Conservation (phyloP, 2,113 vertebrate genomes). For the Syngnathoides biaculeatus region DNA sequence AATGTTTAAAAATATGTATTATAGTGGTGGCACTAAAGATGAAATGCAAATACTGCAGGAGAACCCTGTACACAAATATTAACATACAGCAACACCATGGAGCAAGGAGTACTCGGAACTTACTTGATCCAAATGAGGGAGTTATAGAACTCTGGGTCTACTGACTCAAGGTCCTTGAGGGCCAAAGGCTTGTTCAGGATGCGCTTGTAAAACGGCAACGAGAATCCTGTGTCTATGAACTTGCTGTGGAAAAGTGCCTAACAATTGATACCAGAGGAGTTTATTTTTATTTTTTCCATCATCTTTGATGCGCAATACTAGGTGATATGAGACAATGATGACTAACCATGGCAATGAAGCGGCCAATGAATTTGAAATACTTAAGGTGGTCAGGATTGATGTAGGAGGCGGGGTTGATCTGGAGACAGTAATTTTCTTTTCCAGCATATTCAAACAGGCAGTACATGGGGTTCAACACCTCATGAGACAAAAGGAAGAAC, state of each 20-base stretch:
- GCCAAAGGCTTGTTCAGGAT: slow-evolving; percentile 92
- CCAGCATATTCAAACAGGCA: slow-evolving; percentile 99
- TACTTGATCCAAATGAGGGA: slow-evolving; percentile 99
- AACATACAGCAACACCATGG: neutral
- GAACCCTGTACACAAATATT: neutral
- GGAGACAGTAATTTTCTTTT: slow-evolving; percentile 98
- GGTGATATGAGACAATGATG: neutral
- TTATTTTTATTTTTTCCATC: neutral
- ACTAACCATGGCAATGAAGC: slow-evolving; percentile 97
- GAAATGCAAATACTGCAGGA: neutral
- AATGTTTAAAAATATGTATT: too few species aligned
- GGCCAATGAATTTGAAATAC: slow-evolving; percentile 96
- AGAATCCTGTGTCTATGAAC: slow-evolving; percentile 98
- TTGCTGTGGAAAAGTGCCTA: slow-evolving; percentile 97
- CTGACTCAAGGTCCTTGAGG: slow-evolving; percentile 94
- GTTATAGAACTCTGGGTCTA: slow-evolving; percentile 98
- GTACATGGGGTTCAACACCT: slow-evolving; percentile 99
- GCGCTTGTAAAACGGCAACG: slow-evolving; percentile 95
- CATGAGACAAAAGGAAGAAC: slow-evolving; percentile 98
- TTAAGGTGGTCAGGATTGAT: slow-evolving; percentile 98
- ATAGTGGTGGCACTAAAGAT: neutral
- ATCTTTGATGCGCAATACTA: neutral
- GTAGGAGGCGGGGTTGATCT: slow-evolving; percentile 96
- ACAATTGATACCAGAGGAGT: neutral
- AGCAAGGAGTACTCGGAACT: slow-evolving; percentile 44